A percentile compares a stretch with the other conserved stretches of the same genome.
Conservation (phyloP, 2,113 vertebrate species). For the Dolichotis patagonum region DNA sequence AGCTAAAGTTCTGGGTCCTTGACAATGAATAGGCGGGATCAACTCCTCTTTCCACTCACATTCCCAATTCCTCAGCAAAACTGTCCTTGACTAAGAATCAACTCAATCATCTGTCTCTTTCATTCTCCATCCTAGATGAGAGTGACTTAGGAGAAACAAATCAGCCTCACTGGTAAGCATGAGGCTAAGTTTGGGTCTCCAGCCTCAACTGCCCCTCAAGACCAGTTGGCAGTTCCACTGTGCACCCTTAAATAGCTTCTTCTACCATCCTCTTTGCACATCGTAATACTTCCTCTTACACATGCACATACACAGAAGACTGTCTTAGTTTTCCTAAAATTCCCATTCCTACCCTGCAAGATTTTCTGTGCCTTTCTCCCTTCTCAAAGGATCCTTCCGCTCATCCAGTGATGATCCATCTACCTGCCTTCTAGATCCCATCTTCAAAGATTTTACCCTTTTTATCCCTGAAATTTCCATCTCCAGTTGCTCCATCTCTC, state of each 20-base stretch:
- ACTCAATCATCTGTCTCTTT: slow-evolving; percentile 8
- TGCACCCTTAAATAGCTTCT: background rate
- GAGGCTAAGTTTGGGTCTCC: background rate
- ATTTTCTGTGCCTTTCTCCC: background rate
- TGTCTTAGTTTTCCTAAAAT: background rate
- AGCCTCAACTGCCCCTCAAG: background rate
- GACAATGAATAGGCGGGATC: background rate
- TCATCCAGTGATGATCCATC: background rate
- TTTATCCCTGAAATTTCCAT: background rate
- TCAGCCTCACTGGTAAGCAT: background rate
- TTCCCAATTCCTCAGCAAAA: background rate
- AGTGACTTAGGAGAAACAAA: background rate
- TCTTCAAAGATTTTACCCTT: background rate
- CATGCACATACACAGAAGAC: background rate
- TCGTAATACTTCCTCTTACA: background rate
- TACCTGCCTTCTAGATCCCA: background rate
- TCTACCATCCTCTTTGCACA: background rate
- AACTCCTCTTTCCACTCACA: background rate
- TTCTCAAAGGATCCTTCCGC: background rate
- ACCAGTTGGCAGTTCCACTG: background rate
- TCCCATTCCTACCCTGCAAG: background rate
- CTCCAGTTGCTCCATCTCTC: background rate
- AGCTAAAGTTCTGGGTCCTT: slow-evolving; percentile 1
- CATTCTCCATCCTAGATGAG: background rate
- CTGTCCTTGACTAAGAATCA: background rate